Evolutionary conservation across 2,888 invertebrate genomes (phyloP).

Genomic region (Gnatocerus cornutus): DNA sequence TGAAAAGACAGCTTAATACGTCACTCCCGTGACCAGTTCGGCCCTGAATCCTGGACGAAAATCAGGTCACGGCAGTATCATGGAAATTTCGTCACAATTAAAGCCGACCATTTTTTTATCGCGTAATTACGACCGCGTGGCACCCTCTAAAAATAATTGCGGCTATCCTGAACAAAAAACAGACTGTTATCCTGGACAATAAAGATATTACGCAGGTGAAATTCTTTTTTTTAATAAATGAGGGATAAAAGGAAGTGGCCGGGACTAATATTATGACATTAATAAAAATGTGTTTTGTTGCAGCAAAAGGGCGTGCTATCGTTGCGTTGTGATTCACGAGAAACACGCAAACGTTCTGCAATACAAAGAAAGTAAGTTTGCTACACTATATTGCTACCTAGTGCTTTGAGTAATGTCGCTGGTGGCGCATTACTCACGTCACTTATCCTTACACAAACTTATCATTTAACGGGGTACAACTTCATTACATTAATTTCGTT

Average conservation of each 20-base stretch:
- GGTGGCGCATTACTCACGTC: conserved; percentile 20
- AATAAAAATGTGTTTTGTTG: conserved; percentile 64
- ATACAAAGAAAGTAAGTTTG: conserved; percentile 96
- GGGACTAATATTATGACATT: conserved; percentile 51
- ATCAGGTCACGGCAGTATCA: conserved; percentile 27
- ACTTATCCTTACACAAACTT: conserved; percentile 22
- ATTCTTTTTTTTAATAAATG: conserved; percentile 36
- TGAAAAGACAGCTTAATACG: neutral
- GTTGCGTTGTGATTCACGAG: conserved; percentile 96
- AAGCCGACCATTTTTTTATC: conserved; percentile 35
- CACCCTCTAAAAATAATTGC: conserved; percentile 43
- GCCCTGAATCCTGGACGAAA: conserved; percentile 5
- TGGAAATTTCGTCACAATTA: conserved; percentile 31
- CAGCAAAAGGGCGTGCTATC: conserved; percentile 91
- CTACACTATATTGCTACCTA: conserved; percentile 23
- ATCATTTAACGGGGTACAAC: conserved; percentile 34
- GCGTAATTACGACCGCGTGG: conserved; percentile 25
- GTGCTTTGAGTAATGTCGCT: conserved; percentile 36
- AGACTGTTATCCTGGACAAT: conserved; percentile 38
- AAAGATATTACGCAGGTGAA: conserved; percentile 48
- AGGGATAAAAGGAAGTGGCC: conserved; percentile 44
- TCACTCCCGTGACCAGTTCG: neutral
- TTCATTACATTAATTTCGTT: conserved; percentile 45
- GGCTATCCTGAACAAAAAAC: conserved; percentile 25
- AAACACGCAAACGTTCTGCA: conserved; percentile 96